Evolutionary conservation across 1,140 invertebrate species (phyloP), one percentile per base, ranked within the genome.

Genomic region (Brachystomella parvula): DNA sequence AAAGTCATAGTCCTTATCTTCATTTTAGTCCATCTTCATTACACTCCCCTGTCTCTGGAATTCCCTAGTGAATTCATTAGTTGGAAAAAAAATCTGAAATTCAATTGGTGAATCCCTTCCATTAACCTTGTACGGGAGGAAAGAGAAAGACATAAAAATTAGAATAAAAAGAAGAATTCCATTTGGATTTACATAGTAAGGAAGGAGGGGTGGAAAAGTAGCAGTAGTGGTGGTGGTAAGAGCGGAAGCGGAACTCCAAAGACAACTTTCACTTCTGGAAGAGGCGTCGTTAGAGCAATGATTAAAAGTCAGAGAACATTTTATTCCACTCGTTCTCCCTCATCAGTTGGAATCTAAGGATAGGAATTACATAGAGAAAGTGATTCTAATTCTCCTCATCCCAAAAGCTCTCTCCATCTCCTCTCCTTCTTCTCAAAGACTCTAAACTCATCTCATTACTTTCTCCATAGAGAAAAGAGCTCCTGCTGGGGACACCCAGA

Each of bases 141-240:
- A 19, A 26, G 21, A 24, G 15, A 26, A 53, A 26, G 49, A 6
- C 49, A 53, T 53, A 53, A 53, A 53, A 53, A 53, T 53, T 53
- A 53, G 49, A 53, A 53, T 53, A 53, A 53, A 53, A 24, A 53
- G 12, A 53, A 53, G 49, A 19, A 53, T 53, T 53, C 49, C 49
- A 53, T 26, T 53, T 53, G 49, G 21, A 53, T 15, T 15, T 26
- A 12, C 49, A 19, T 53, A 24, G 35, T 39, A 39, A 19, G 35
- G 19, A 39, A 19, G 35, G 19, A 39, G 19, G 35, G 35, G 35
- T 39, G n/a, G 35, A 9, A 39, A 19, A 19, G 19, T 9, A 19
- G 35, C 6, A 39, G 19, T 6, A 19, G 35, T 39, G 35, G 6
- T 39, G 35, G 35, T 39, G 19, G 35, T 9, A 39, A 39, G 6